Evolutionary conservation across 1,140 invertebrate species (phyloP).

Genomic region (Euborellia annulipes): DNA sequence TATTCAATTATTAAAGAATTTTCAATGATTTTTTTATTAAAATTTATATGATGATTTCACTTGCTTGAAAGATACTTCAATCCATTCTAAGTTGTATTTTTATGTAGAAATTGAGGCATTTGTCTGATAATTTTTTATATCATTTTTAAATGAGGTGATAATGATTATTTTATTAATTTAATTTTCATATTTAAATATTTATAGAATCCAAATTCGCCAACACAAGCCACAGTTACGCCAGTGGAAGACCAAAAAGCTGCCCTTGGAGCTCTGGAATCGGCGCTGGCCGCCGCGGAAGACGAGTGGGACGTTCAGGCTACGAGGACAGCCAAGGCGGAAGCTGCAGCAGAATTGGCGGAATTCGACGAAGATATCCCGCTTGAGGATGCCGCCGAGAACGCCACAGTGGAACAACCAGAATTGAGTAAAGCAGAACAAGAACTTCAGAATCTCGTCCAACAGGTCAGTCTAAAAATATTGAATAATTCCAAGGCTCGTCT

Average conservation of each 20-base stretch:
- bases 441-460: constrained; percentile 62
- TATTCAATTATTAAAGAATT: too few species aligned
- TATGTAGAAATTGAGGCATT: too few species aligned
- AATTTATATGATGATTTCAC: too few species aligned
- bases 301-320: constrained; percentile 86
- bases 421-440: constrained; percentile 69
- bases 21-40: too few species aligned
- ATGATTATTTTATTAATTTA: not conserved
- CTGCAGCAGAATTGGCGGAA: constrained; percentile 82
- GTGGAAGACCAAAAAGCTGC: constrained; percentile 37
- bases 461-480: constrained; percentile 36
- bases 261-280: constrained; percentile 57
- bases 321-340: constrained; percentile 77
- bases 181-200: constrained; percentile 2
- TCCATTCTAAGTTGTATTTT: too few species aligned
- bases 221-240: constrained; percentile 3
- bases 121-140: too few species aligned
- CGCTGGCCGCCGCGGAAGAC: constrained; percentile 84
- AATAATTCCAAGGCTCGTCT: too few species aligned
- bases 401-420: constrained; percentile 31
- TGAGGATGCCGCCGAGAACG: constrained; percentile 43
- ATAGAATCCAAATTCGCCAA: not conserved
- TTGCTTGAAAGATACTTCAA: too few species aligned
- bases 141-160: too few species aligned
- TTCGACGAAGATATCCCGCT: constrained; percentile 95